phyloP scores from a whole-genome alignment of 2,888 invertebrate genomes.

The Apotomis capreana region DNA sequence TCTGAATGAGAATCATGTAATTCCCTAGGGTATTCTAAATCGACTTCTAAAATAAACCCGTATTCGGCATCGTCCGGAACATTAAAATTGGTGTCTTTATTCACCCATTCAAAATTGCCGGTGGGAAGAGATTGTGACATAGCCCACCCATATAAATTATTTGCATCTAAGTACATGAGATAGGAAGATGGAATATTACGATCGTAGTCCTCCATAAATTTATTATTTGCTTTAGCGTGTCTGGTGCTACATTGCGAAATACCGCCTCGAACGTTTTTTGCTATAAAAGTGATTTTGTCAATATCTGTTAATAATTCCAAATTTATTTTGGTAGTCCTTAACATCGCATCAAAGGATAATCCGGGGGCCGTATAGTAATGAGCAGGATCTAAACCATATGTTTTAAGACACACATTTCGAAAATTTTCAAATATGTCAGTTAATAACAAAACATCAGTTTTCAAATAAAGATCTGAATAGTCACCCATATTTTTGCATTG shows the following conservation, averaged over 20 bases:
- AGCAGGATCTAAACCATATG: background rate
- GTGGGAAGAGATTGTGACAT: no score
- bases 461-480: constrained; percentile 39
- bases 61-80: constrained; percentile 21
- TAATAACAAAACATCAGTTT: background rate
- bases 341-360: no score
- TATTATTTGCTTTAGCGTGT: constrained; percentile 9
- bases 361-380: no score
- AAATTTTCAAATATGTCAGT: constrained; percentile 42
- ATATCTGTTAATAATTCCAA: no score
- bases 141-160: constrained; percentile 14
- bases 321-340: no score
- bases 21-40: constrained; percentile 37
- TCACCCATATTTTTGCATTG: constrained; percentile 30
- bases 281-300: background rate
- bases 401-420: constrained; percentile 24
- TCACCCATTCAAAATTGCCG: background rate
- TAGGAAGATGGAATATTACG: background rate
- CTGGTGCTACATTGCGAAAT: constrained; percentile 4
- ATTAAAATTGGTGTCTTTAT: background rate
- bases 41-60: constrained; percentile 41
- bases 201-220: constrained; percentile 18
- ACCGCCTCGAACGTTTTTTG: background rate
- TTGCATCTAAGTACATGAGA: constrained; percentile 3
- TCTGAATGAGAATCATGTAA: constrained; percentile 40